Conservation (phyloP, 2,888 invertebrate species). For the Rhagophthalmus giganteus region DNA sequence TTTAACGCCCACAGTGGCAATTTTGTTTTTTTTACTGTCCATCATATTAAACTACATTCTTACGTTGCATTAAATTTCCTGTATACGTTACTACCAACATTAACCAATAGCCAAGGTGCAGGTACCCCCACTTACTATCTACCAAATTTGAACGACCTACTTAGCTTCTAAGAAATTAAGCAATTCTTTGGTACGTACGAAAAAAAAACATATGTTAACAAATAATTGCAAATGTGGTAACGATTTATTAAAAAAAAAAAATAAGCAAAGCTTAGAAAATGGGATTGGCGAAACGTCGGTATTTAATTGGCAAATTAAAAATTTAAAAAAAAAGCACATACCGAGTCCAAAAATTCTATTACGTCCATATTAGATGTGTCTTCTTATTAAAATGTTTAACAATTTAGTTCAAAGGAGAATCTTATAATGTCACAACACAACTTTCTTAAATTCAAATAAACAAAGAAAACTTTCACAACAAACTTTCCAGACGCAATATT, state of each 20-base stretch:
- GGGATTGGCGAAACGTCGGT: no score
- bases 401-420: not conserved
- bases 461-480: slow-evolving; percentile 10
- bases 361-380: no score
- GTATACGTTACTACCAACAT: slow-evolving; percentile 11
- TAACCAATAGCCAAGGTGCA: slow-evolving; percentile 8
- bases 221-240: no score
- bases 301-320: no score
- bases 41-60: slow-evolving; percentile 6
- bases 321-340: no score
- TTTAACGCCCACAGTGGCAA: slow-evolving; percentile 2
- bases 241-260: not conserved
- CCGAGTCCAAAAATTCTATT: no score
- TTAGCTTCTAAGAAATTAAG: slow-evolving; percentile 3
- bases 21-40: not conserved
- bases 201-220: not conserved
- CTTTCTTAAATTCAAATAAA: slow-evolving; percentile 11
- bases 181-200: slow-evolving; percentile 2
- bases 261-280: no score
- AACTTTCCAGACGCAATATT: not conserved
- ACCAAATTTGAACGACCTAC: slow-evolving; percentile 32
- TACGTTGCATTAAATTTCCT: slow-evolving; percentile 4
- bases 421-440: slow-evolving; percentile 7
- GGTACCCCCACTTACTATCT: slow-evolving; percentile 24
- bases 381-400: no score